Evolutionary conservation across 2,797 vertebrate genomes (phyloP).

Genomic region (Apodemus agrarius): DNA sequence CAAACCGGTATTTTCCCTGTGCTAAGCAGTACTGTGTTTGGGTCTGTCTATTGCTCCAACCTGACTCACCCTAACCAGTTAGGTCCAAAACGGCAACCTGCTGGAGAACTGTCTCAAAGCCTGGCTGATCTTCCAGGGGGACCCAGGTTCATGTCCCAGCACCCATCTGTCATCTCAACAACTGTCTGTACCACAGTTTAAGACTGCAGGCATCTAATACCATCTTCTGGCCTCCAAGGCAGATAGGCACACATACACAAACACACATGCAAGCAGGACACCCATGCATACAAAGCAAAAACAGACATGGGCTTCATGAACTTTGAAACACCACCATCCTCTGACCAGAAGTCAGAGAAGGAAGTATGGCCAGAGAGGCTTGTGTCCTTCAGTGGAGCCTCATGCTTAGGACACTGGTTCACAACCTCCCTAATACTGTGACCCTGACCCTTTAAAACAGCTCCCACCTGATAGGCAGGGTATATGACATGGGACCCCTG

Average conservation of each 20-base stretch:
- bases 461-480: neutral
- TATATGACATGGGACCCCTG: neutral
- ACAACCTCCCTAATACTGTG: neutral
- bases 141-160: neutral
- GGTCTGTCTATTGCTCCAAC: neutral
- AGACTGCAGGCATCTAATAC: neutral
- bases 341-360: neutral
- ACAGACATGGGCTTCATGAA: neutral
- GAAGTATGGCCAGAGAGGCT: neutral
- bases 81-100: neutral
- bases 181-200: neutral
- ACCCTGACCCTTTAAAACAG: neutral
- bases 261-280: neutral
- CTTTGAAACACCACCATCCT: neutral
- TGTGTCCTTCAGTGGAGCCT: neutral
- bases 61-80: neutral
- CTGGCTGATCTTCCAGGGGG: neutral
- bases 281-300: neutral
- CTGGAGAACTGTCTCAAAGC: neutral
- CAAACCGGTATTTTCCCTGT: neutral
- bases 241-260: neutral
- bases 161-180: neutral
- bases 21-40: neutral
- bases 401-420: neutral
- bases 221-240: neutral